Base-by-base conservation (phyloP, 1,140 invertebrate species). In the Pseudachorutes palmiensis region DNA sequence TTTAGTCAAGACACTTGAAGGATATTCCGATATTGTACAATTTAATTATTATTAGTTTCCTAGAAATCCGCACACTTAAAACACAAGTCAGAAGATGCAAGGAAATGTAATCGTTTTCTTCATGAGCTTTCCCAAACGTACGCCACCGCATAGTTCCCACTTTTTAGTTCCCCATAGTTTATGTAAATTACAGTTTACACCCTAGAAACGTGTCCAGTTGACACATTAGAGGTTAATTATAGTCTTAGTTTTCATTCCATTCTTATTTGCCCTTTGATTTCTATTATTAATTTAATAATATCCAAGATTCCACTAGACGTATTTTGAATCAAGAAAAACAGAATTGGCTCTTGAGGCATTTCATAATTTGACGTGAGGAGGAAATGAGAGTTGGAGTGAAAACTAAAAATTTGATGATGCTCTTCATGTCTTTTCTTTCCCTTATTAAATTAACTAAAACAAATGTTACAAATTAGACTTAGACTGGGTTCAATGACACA, bases 401-500 rank as follows among this genome's bases (percentile, higher is more conserved):
- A 58, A 9, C n/a, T 9, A 29, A 58, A 24, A 58, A 29, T 29
- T 58, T 14, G 5, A 58, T 9, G 9, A 5, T 58, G 22, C 5
- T 24, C 5, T 12, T 58, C 55, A 45, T 45, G 36, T 45, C 36
- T 45, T 45, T 45, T 45, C 36, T 45, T 45, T 45, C 19, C 36
- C n/a, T n/a, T n/a, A n/a, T n/a, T n/a, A n/a, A n/a, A 45, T 45
- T 45, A 45, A 45, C 36, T 45, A 45, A 45, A 45, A n/a, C n/a
- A 12, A 45, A 12, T 45, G 36, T 9, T 12, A 19, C 36, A 12
- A 45, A 45, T 45, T 30, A 61, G 16, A 29, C 16, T 61, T 61
- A 61, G 59, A 61, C 59, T 61, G 28, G 59, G 59, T 61, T 61
- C 28, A 61, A 16, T 61, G 59, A 61, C 59, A 61, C 59, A 19